phyloP scores from a whole-genome alignment of 2,888 invertebrate species.

The Cheiracanthium punctorium region DNA sequence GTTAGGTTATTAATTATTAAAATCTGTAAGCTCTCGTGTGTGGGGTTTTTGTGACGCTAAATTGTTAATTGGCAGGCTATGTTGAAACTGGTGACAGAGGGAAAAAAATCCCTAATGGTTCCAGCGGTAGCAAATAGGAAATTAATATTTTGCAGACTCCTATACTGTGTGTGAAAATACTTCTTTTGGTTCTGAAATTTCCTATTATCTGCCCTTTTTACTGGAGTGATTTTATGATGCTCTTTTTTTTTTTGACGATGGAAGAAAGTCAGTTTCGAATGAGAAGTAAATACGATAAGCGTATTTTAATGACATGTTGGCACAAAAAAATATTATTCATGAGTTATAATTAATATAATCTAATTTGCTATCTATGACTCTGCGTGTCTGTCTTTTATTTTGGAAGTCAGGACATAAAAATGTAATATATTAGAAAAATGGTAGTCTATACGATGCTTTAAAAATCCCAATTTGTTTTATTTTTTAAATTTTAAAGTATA shows the following conservation, averaged over 20 bases:
- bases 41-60: background rate
- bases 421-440: no score
- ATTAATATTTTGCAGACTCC: background rate
- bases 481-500: no score
- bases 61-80: conserved; percentile 15
- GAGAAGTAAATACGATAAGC: background rate
- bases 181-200: background rate
- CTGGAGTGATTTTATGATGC: background rate
- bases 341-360: background rate
- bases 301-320: background rate
- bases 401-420: no score
- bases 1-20: conserved; percentile 48
- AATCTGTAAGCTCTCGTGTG: background rate
- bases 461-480: no score
- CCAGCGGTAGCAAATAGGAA: background rate
- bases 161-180: background rate
- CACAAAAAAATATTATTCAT: background rate
- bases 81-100: background rate
- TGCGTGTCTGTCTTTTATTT: no score
- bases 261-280: background rate
- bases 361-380: background rate
- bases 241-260: background rate
- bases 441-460: no score
- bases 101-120: background rate
- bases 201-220: background rate